Conservation (phyloP, 2,797 vertebrate species). For the Propithecus deckenii region DNA sequence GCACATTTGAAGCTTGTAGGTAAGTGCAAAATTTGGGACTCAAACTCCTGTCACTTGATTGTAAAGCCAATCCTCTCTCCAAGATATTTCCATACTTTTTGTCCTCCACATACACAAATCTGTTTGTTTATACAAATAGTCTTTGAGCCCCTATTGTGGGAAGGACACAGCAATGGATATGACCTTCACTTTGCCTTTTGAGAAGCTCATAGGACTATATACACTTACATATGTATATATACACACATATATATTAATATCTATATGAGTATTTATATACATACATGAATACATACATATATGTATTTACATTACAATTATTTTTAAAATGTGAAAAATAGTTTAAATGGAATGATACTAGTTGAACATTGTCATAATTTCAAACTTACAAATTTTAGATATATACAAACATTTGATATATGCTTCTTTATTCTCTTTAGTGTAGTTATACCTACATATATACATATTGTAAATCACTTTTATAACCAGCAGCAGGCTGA, state of each 20-base stretch:
- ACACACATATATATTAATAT: too few relatives aligned
- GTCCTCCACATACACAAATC: neutral
- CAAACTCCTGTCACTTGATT: neutral
- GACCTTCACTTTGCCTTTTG: neutral
- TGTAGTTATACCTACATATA: neutral
- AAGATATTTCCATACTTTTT: neutral
- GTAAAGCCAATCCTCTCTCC: neutral
- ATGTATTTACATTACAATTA: neutral
- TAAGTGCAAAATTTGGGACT: neutral
- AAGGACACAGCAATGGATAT: neutral
- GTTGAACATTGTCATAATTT: neutral
- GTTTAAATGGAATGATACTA: neutral
- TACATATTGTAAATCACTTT: neutral
- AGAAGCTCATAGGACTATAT: neutral
- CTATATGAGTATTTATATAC: too few relatives aligned
- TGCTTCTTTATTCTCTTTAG: neutral
- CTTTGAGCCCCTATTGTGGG: neutral
- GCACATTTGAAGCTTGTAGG: neutral
- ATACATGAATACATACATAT: neutral
- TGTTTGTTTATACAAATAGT: neutral
- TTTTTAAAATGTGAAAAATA: neutral
- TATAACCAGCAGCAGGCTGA: neutral
- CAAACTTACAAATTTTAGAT: neutral
- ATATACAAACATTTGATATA: neutral
- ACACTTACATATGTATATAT: neutral